phyloP scores from a whole-genome alignment of 2,888 invertebrate genomes.

The Tanypteryx hageni region DNA sequence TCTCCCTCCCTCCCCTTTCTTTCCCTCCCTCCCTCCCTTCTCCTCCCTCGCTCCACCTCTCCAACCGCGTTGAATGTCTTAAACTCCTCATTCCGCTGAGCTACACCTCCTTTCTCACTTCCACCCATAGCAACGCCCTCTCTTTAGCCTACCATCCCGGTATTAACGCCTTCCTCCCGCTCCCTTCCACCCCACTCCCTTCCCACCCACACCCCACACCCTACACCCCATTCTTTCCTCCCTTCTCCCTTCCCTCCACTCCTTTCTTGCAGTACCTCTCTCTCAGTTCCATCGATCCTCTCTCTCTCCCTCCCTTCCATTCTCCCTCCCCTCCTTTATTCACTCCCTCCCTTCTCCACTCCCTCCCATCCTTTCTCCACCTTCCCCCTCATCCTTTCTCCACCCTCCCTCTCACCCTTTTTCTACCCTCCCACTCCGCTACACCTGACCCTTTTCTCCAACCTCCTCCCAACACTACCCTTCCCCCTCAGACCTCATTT shows the following conservation, averaged over 20 bases:
- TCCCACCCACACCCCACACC: neutral
- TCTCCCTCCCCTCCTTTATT: neutral
- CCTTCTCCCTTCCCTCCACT: neutral
- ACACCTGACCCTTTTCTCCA: neutral
- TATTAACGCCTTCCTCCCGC: neutral
- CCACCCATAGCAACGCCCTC: neutral
- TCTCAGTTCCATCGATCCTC: neutral
- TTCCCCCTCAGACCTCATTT: slow-evolving; percentile 1
- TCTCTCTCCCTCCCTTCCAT: neutral
- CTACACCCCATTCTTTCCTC: neutral
- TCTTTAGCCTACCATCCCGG: neutral
- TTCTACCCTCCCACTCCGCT: too few species aligned
- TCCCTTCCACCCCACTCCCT: neutral
- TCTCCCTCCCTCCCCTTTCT: neutral
- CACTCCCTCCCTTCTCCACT: neutral
- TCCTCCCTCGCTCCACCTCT: neutral
- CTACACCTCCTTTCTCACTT: neutral
- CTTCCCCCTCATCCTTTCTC: neutral
- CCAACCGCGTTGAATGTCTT: neutral
- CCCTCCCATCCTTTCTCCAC: neutral
- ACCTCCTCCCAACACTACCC: too few species aligned
- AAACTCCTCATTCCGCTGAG: neutral
- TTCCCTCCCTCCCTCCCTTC: neutral
- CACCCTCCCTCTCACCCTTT: too few species aligned
- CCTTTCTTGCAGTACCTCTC: neutral